Percentiles rank a stretch among this genome's conserved stretches.
Evolutionary conservation across 1,140 invertebrate genomes (phyloP).

Genomic region (Neotoxoptera formosana): DNA sequence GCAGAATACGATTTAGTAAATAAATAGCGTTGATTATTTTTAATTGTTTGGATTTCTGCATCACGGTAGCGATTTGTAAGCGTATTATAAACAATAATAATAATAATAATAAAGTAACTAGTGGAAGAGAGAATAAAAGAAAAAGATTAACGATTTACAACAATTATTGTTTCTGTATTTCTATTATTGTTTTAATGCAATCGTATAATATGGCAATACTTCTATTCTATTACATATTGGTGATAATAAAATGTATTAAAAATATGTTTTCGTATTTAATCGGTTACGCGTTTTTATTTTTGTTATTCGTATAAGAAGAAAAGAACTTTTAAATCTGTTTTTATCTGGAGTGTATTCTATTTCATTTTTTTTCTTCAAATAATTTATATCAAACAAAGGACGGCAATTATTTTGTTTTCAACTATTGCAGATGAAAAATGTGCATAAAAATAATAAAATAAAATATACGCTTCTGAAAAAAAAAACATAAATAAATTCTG

Average conservation of each 20-base stretch:
- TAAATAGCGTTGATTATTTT: no score
- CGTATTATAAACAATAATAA: neutral
- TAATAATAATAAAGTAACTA: neutral
- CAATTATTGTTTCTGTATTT: neutral
- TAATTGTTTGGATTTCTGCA: neutral
- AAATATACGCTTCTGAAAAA: neutral
- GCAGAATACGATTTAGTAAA: no score
- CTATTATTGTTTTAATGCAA: neutral
- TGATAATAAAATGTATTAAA: neutral
- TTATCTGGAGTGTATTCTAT: neutral
- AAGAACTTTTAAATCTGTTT: neutral
- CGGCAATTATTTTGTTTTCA: neutral
- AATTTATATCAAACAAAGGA: neutral
- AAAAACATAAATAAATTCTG: neutral
- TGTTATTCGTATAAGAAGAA: neutral
- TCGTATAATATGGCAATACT: neutral
- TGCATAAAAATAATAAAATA: slow-evolving; percentile 2
- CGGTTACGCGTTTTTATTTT: neutral
- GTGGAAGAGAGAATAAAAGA: neutral
- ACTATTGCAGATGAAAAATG: neutral
- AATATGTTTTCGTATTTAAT: neutral
- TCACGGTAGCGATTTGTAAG: no score
- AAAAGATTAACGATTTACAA: neutral
- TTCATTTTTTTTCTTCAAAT: neutral
- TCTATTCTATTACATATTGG: no score